Evolutionary conservation across 2,797 vertebrate species (phyloP), one percentile per base, ranked within the genome.

Genomic region (Cuculus canorus): DNA sequence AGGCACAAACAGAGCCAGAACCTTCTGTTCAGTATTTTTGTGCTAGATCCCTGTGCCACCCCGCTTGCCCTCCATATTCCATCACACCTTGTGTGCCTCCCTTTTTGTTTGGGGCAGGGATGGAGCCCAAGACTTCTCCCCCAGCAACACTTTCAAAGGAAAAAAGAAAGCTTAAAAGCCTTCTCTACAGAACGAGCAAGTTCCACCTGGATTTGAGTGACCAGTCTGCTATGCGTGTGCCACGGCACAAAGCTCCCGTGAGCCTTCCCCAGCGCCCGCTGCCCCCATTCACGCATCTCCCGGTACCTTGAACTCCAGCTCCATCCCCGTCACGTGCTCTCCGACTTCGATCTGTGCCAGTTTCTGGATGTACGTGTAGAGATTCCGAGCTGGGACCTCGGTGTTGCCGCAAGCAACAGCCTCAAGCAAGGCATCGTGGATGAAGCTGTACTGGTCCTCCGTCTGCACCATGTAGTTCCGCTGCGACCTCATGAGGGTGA

Each of bases 401-500:
- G 99, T 99, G 98, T 99, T 99, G 76, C 99, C 99, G 2, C 99
- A 99, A 95, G 99, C 99, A 25, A 99, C 99, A 0, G 99, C 99
- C 97, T 99, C 99, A 54, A 99, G 98, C 98, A 99, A 98, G 7
- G 99, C 99, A 43, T 99, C 99, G 8, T 99, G 99, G 90, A 99
- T 99, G 97, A 99, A 99, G 98, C 99, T 99, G 98, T 99, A 99
- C 98, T 99, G 99, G 97, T 99, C 99, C 93, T 99, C 99, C 0
- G 99, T 99, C 98, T 99, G 99, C 69, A 99, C 99, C 99, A 99
- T 99, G 98, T 99, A 99, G 97, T 99, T 99, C 24, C 99, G 97
- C 97, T 99, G 99, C 1, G 99, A 98, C 64, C 99, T 98, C 99
- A 99, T 99, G 95, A 99, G 98, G 4, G 99, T 99, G 98, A 99